These are phyloP conservation scores for Hypotaenidia philippensis DNA, from an alignment of 2,797 vertebrate genomes.

Conservation along the genomic window DNA sequence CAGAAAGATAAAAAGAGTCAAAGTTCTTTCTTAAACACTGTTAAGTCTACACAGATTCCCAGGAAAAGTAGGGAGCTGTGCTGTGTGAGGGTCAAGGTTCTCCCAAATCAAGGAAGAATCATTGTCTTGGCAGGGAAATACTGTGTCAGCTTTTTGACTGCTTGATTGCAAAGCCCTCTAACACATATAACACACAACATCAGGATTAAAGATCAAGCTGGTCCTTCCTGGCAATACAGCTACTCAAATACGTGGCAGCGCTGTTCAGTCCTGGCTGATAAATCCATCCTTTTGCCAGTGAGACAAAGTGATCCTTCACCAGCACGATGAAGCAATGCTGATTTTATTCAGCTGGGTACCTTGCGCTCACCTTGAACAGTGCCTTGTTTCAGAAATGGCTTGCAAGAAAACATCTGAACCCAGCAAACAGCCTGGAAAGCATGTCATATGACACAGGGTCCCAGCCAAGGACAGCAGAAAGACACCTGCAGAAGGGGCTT, in stretches of 20 bases:
- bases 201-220: neutral
- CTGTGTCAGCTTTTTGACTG: neutral
- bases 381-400: neutral
- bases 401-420: neutral
- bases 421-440: neutral
- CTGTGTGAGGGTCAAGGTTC: neutral
- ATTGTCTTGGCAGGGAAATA: neutral
- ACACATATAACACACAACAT: neutral
- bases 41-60: neutral
- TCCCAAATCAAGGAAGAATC: neutral
- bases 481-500: neutral
- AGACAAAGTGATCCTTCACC: neutral
- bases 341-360: neutral
- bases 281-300: neutral
- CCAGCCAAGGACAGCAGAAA: neutral
- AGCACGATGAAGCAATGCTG: accelerated
- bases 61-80: neutral
- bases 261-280: neutral
- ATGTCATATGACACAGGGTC: neutral
- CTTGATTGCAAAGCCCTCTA: neutral
- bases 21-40: neutral
- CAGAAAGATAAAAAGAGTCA: neutral
- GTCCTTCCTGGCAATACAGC: neutral
- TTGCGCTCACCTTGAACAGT: conserved; percentile 1
- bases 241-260: neutral